Conservation (phyloP, 2,888 invertebrate species). For the Cryptosula pallasiana region DNA sequence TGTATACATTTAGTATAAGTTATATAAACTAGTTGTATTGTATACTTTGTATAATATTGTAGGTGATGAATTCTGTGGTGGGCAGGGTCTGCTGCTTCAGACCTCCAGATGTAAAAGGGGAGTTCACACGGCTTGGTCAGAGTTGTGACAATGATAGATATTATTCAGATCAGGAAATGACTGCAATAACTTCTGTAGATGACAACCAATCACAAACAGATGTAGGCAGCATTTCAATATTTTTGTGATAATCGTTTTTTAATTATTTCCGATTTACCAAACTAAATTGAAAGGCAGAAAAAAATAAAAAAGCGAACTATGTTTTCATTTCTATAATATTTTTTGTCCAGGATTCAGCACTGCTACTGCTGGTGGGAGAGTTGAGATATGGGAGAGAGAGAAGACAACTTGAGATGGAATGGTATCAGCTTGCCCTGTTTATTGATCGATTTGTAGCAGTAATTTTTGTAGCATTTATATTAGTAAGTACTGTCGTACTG, state of each 20-base stretch:
- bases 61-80: neutral
- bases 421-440: neutral
- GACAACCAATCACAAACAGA: neutral
- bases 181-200: neutral
- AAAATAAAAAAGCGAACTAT: too few relatives aligned
- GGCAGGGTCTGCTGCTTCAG: constrained; percentile 12
- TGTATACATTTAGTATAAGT: neutral
- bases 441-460: neutral
- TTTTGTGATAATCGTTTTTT: too few relatives aligned
- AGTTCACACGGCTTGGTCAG: neutral
- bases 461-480: neutral
- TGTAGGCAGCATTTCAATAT: too few relatives aligned
- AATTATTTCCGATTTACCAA: too few relatives aligned
- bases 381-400: neutral
- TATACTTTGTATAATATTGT: neutral
- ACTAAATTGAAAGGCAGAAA: too few relatives aligned
- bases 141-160: neutral
- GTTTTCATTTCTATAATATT: too few relatives aligned
- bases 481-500: neutral
- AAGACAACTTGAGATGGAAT: neutral
- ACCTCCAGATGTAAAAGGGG: neutral
- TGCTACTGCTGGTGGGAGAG: neutral
- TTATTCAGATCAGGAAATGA: neutral
- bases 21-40: neutral
- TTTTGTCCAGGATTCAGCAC: neutral